These are phyloP conservation scores for Euspilapteryx auroguttella DNA, from an alignment of 2,888 invertebrate genomes.

Conservation along the genomic window DNA sequence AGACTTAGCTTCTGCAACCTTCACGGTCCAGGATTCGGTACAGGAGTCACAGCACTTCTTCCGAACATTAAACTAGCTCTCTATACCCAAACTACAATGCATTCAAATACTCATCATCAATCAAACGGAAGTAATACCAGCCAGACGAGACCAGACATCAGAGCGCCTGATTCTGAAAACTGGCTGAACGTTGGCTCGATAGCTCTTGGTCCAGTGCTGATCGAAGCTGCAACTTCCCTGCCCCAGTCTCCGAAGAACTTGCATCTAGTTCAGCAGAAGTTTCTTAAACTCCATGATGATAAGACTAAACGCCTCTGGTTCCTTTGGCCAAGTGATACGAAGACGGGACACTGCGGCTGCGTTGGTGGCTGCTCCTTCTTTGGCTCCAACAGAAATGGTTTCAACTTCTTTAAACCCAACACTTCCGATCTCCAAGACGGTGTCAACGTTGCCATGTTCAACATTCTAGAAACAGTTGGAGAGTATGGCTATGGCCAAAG, in stretches of 20 bases:
- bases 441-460: conserved; percentile 78
- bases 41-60: conserved; percentile 84
- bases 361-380: conserved; percentile 95
- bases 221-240: conserved; percentile 86
- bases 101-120: conserved; percentile 51
- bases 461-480: conserved; percentile 71
- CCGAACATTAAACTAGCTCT: conserved; percentile 69
- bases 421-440: conserved; percentile 80
- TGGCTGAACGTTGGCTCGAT: conserved; percentile 94
- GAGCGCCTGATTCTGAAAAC: conserved; percentile 59
- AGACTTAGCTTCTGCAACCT: conserved; percentile 90
- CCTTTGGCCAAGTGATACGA: conserved; percentile 80
- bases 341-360: conserved; percentile 86
- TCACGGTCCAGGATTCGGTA: conserved; percentile 89
- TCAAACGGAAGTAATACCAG: conserved; percentile 52
- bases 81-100: conserved; percentile 68
- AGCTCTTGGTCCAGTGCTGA: conserved; percentile 84
- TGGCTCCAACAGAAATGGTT: conserved; percentile 88
- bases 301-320: conserved; percentile 90
- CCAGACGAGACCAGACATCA: too few relatives aligned
- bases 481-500: conserved; percentile 95
- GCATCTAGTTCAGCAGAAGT: conserved; percentile 80
- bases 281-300: conserved; percentile 81
- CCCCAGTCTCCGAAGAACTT: conserved; percentile 76
- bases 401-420: conserved; percentile 84